phyloP scores from a whole-genome alignment of 2,888 invertebrate genomes.

The Anagyrus pseudococci region DNA sequence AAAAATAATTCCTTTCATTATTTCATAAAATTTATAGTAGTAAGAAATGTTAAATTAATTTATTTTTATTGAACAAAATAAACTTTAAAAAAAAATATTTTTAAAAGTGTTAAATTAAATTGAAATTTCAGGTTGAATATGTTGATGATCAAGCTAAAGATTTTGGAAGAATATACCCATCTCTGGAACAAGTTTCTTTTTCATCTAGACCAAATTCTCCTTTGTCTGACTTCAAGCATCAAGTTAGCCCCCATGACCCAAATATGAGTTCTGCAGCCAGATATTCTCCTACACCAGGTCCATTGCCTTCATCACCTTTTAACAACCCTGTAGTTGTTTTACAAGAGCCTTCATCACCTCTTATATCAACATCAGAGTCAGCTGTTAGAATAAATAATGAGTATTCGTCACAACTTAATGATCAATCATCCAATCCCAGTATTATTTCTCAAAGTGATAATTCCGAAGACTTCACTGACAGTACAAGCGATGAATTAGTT shows the following conservation, averaged over 20 bases:
- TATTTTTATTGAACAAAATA: too few species aligned
- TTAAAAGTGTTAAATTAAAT: too few species aligned
- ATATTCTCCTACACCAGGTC: conserved; percentile 66
- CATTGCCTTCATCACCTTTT: conserved; percentile 56
- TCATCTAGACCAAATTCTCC: conserved; percentile 56
- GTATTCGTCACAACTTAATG: conserved; percentile 49
- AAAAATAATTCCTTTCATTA: too few species aligned
- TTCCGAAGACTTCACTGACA: conserved; percentile 52
- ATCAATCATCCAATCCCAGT: conserved; percentile 46
- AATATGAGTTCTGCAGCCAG: conserved; percentile 68
- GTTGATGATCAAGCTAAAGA: conserved; percentile 56
- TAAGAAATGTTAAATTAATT: too few species aligned
- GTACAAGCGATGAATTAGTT: conserved; percentile 50
- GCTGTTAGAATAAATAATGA: conserved; percentile 49
- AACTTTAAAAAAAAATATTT: too few species aligned
- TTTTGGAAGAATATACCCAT: conserved; percentile 55
- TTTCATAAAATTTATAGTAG: too few species aligned
- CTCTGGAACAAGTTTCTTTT: conserved; percentile 57
- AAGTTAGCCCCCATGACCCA: conserved; percentile 59
- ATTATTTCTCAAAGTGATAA: conserved; percentile 46
- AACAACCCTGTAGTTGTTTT: conserved; percentile 57
- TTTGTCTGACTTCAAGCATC: conserved; percentile 58
- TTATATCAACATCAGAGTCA: conserved; percentile 52
- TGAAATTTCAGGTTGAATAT: conserved; percentile 57
- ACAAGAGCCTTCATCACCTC: conserved; percentile 56